Base-by-base conservation (phyloP, 2,888 invertebrate species). In the Stenoptilia bipunctidactyla region DNA sequence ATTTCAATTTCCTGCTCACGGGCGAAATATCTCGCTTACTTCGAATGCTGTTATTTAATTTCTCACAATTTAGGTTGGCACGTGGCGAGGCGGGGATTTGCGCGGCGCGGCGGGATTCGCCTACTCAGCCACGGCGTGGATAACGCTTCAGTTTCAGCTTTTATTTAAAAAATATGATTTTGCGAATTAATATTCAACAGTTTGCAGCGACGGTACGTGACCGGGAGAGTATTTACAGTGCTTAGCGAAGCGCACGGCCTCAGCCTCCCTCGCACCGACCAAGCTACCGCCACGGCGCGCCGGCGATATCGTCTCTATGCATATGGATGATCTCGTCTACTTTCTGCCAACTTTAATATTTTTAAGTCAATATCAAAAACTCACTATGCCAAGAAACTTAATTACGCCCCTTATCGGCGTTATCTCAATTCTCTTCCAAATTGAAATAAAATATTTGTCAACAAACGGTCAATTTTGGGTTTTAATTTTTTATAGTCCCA, bases 171-270 rank as follows among this genome's bases (percentile, higher is more conserved):
- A 65, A 71, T 69, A 69, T 68, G 67, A 70, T 73, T 71, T 69
- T 51, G 56, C 48, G 46, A 70, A 70, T 79, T 71, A 79, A 79
- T 79, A 80, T 82, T 77, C 71, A 82, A 72, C 76, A 75, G 74
- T 73, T 74, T 73, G 69, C 68, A 66, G 60, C 56, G 55, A 61
- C 56, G 58, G 57, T 70, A 77, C 77, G 77, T 80, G 77, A 71
- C 76, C 63, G 63, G 63, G 71, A 61, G 64, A 66, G 65, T 76
- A 74, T 80, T 77, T 73, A 72, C 73, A 70, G 68, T 75, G 73
- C 76, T 79, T 72, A 77, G 70, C 66, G 65, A 61, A 62, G 67
- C 70, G 69, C 58, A 62, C 63, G 55, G 61, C 62, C 61, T 59
- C 61, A 49, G 40, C 38, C 42, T 43, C 41, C 43, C 42, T 43